Evolutionary conservation across 2,113 vertebrate genomes (phyloP).

Genomic region (Sphaerodactylus townsendi): DNA sequence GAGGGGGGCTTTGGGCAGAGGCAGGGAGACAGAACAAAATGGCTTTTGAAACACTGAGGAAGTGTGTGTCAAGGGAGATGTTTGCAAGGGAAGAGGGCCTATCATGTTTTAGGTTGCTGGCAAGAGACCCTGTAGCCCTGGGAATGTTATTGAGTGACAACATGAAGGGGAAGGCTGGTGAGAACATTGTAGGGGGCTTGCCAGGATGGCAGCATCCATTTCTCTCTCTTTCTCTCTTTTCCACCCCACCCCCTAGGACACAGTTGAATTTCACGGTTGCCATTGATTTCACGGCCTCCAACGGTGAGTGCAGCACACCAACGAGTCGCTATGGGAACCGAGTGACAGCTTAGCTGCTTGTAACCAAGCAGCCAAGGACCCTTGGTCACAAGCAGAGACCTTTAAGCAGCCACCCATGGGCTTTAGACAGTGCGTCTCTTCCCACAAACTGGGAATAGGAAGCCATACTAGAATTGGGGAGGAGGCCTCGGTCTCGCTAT

Average conservation of each 20-base stretch:
- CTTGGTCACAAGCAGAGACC: not conserved
- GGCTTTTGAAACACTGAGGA: not conserved
- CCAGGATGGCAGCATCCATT: conserved; percentile 30
- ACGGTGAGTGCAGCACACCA: conserved; percentile 79
- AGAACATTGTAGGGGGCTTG: rapidly evolving
- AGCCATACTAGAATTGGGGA: not conserved
- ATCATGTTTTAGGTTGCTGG: too few species aligned
- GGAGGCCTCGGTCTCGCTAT: not conserved
- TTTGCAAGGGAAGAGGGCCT: too few species aligned
- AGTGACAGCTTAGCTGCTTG: not conserved
- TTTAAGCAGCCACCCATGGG: not conserved
- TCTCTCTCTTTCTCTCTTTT: conserved; percentile 44
- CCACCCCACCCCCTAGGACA: conserved; percentile 78
- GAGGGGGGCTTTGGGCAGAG: not conserved
- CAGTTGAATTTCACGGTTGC: conserved; percentile 98
- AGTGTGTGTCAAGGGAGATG: not conserved
- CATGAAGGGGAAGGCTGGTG: not conserved
- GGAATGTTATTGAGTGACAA: not conserved
- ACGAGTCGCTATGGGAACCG: not conserved
- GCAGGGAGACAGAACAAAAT: not conserved
- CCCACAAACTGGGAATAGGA: not conserved
- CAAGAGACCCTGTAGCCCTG: rapidly evolving
- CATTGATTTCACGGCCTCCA: conserved; percentile 98
- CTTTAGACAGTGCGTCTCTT: too few species aligned
- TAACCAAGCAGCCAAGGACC: not conserved